Conservation (phyloP, 2,797 vertebrate genomes). For the Tarsius wallacei region DNA sequence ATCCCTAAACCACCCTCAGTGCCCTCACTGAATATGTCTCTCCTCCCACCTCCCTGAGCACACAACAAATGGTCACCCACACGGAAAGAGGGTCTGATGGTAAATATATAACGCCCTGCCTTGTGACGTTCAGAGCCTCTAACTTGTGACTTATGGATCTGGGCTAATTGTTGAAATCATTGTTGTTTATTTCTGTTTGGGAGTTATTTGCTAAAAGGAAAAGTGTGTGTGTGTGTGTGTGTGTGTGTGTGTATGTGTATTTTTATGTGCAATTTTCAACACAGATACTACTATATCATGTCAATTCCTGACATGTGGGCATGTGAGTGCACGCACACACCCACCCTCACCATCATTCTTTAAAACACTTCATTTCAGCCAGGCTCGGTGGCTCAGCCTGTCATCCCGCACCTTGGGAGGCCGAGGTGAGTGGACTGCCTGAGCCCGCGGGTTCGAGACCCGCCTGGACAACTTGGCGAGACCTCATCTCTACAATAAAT, state of each 20-base stretch:
- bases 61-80: rapidly evolving
- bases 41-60: background rate
- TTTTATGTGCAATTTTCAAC: background rate
- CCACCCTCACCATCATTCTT: background rate
- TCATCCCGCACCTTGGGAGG: no score
- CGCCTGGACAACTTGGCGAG: no score
- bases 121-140: background rate
- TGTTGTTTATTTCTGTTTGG: background rate
- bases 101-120: background rate
- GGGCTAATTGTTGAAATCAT: background rate
- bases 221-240: background rate
- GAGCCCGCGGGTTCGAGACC: no score
- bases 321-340: background rate
- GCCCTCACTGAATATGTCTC: background rate
- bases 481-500: no score
- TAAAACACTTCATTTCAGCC: background rate
- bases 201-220: background rate
- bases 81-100: background rate
- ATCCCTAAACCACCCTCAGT: background rate
- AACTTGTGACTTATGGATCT: background rate
- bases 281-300: background rate
- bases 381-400: no score
- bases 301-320: background rate
- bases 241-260: background rate
- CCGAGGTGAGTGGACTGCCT: no score